Evolutionary conservation across 2,888 invertebrate genomes (phyloP).

Genomic region (Crematogaster levior): DNA sequence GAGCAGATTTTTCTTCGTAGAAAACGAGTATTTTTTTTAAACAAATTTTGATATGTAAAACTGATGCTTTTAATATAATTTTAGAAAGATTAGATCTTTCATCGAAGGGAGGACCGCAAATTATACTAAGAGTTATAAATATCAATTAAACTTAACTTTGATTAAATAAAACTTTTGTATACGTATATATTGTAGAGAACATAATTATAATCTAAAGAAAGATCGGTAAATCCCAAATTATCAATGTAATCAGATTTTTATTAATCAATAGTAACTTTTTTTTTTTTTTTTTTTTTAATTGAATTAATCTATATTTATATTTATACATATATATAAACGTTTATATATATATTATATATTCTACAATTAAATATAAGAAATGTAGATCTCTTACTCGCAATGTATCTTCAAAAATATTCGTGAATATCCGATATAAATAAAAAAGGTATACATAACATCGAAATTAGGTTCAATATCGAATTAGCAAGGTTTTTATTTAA

Average conservation of each 20-base stretch:
- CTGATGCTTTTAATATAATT: not conserved
- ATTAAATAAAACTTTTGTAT: not conserved
- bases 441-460: not conserved
- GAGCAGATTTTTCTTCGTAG: not conserved
- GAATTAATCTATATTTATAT: not conserved
- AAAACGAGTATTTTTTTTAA: not conserved
- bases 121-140: not conserved
- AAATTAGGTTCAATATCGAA: not conserved
- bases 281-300: not conserved
- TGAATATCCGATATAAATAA: not conserved
- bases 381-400: not conserved
- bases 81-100: not conserved
- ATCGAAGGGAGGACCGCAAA: not conserved
- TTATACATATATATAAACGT: not conserved
- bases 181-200: not conserved
- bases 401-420: not conserved
- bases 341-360: not conserved
- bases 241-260: not conserved
- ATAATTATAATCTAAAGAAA: not conserved
- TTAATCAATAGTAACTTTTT: not conserved
- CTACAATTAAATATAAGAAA: not conserved
- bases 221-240: not conserved
- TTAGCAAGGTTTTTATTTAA: not conserved
- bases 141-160: not conserved
- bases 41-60: not conserved